These are phyloP conservation scores for Suricata suricatta DNA, from an alignment of 2,113 vertebrate species.

Conservation along the genomic window DNA sequence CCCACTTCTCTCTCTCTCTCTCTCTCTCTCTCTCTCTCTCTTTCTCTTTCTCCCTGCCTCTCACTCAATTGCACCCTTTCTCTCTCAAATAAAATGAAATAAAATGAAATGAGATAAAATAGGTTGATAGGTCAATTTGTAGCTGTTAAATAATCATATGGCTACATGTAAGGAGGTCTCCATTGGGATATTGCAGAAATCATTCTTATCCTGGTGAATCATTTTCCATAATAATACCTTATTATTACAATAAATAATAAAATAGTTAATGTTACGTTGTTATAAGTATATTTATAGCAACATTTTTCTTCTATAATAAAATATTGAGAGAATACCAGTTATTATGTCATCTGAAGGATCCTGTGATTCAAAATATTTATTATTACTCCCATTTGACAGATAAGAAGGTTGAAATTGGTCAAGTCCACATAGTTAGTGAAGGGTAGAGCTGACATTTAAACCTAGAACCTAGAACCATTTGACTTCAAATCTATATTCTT, in stretches of 20 bases:
- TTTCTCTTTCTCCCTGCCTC: no score
- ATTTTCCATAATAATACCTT: not conserved
- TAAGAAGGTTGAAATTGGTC: not conserved
- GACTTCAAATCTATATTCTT: not conserved
- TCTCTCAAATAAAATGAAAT: no score
- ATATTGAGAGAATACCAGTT: not conserved
- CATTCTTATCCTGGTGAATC: not conserved
- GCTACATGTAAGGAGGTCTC: not conserved
- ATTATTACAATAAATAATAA: not conserved
- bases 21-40: no score
- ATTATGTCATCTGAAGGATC: not conserved
- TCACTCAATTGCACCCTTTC: no score
- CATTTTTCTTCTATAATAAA: slow-evolving; percentile 31
- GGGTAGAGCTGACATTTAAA: not conserved
- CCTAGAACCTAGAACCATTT: slow-evolving; percentile 2
- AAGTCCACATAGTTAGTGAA: not conserved
- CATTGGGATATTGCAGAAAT: not conserved
- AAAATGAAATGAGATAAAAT: not conserved
- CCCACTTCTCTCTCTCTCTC: no score
- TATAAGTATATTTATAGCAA: not conserved
- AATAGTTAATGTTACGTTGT: not conserved
- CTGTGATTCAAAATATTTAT: not conserved
- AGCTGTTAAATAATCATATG: not conserved
- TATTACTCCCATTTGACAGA: not conserved
- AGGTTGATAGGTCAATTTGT: not conserved